Conservation (phyloP, 2,888 invertebrate genomes). For the Cheilosia vulpina region DNA sequence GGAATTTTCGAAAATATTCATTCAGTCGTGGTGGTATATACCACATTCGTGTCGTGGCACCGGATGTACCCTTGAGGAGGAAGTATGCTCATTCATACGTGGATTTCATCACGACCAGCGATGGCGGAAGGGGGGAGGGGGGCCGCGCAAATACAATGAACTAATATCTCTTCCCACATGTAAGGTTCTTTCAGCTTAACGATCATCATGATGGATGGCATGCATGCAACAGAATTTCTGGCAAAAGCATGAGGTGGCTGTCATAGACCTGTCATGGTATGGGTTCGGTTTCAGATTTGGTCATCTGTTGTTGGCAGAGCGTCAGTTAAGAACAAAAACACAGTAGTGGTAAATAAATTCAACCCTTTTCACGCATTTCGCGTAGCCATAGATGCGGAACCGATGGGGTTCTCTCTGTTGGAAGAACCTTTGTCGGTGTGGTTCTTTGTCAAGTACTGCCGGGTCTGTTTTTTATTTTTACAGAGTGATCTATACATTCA, state of each 20-base stretch:
- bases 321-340: not conserved
- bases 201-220: slow-evolving; percentile 29
- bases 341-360: slow-evolving; percentile 47
- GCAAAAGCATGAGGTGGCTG: slow-evolving; percentile 1
- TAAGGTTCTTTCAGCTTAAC: slow-evolving; percentile 28
- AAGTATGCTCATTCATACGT: slow-evolving; percentile 73
- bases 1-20: slow-evolving; percentile 6
- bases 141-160: slow-evolving; percentile 33
- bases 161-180: slow-evolving; percentile 35
- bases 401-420: slow-evolving; percentile 27
- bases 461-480: not conserved
- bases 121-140: not conserved
- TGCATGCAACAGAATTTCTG: slow-evolving; percentile 48
- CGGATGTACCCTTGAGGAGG: slow-evolving; percentile 73
- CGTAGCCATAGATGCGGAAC: slow-evolving; percentile 63
- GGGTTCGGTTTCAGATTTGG: slow-evolving; percentile 29
- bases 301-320: slow-evolving; percentile 42
- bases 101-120: slow-evolving; percentile 49
- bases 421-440: not conserved
- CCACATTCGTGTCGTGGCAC: slow-evolving; percentile 29
- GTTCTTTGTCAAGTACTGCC: slow-evolving; percentile 6
- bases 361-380: slow-evolving; percentile 63
- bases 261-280: slow-evolving; percentile 34
- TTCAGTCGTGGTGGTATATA: not conserved
- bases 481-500: not conserved